Percentiles rank a stretch among this genome's conserved stretches.
These are phyloP conservation scores for Pseudopleuronectes americanus DNA, from an alignment of 2,797 vertebrate species.

Conservation along the genomic window DNA sequence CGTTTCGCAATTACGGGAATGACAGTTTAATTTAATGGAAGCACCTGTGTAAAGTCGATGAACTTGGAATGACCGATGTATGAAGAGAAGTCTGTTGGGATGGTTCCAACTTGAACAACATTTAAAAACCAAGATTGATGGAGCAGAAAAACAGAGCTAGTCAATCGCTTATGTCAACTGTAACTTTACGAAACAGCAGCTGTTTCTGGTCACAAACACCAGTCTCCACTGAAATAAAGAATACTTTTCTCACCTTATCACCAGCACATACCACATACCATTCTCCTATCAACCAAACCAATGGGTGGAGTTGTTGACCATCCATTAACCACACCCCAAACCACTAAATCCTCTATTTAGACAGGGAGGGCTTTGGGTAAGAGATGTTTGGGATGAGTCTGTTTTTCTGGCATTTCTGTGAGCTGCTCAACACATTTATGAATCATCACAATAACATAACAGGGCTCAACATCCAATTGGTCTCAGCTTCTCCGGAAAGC, in stretches of 20 bases:
- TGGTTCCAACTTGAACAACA: background rate
- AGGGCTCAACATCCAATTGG: background rate
- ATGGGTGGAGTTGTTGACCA: conserved; percentile 32
- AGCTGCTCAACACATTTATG: conserved; percentile 22
- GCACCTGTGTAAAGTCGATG: conserved; percentile 28
- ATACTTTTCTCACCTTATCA: conserved; percentile 50
- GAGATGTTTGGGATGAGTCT: conserved; percentile 23
- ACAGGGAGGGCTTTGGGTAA: conserved; percentile 11
- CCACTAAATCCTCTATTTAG: conserved; percentile 33
- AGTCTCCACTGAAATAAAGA: conserved; percentile 14
- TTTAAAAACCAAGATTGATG: background rate
- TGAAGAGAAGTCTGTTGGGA: background rate
- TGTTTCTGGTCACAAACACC: conserved; percentile 30
- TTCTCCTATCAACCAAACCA: conserved; percentile 22
- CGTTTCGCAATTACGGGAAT: conserved; percentile 38
- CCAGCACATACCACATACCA: background rate
- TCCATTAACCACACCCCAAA: conserved; percentile 37
- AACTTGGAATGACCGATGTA: background rate
- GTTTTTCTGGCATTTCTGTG: conserved; percentile 1
- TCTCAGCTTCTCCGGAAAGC: background rate
- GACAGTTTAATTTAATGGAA: conserved; percentile 32
- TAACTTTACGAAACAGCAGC: background rate
- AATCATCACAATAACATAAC: background rate
- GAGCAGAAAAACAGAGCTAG: background rate
- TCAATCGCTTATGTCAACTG: conserved; percentile 19